A percentile compares a stretch with the other conserved stretches of the same genome.
These are phyloP conservation scores for Ernsta delagoae DNA, from an alignment of 2,888 invertebrate genomes.

Conservation along the genomic window DNA sequence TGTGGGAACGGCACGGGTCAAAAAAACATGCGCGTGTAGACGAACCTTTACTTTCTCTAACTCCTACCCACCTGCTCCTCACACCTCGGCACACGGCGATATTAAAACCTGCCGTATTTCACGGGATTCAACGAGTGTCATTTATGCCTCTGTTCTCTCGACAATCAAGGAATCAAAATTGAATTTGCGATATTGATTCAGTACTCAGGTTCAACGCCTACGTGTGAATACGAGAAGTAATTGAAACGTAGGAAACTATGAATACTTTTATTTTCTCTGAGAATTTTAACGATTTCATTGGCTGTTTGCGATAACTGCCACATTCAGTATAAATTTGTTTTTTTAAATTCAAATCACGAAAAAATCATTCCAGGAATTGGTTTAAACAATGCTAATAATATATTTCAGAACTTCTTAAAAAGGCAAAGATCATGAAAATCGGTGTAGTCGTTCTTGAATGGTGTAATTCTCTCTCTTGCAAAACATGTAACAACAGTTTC, in stretches of 20 bases:
- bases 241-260: slow-evolving; percentile 29
- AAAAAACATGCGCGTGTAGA: background rate
- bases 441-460: too few relatives aligned
- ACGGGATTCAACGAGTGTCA: slow-evolving; percentile 62
- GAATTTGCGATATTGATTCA: slow-evolving; percentile 55
- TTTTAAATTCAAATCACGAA: background rate
- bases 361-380: background rate
- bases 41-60: slow-evolving; percentile 42
- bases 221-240: slow-evolving; percentile 22
- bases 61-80: slow-evolving; percentile 50
- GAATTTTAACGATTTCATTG: slow-evolving; percentile 15
- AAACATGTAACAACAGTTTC: background rate
- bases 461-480: too few relatives aligned
- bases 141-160: slow-evolving; percentile 62
- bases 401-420: background rate
- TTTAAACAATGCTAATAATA: background rate
- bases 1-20: background rate
- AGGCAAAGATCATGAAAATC: too few relatives aligned
- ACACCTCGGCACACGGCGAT: slow-evolving; percentile 57
- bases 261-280: slow-evolving; percentile 25
- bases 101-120: slow-evolving; percentile 74
- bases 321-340: background rate
- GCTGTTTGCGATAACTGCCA: slow-evolving; percentile 4
- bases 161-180: slow-evolving; percentile 66
- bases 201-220: slow-evolving; percentile 24